Base-by-base conservation (phyloP, 2,797 vertebrate species). In the Notoglanidium macrostoma region DNA sequence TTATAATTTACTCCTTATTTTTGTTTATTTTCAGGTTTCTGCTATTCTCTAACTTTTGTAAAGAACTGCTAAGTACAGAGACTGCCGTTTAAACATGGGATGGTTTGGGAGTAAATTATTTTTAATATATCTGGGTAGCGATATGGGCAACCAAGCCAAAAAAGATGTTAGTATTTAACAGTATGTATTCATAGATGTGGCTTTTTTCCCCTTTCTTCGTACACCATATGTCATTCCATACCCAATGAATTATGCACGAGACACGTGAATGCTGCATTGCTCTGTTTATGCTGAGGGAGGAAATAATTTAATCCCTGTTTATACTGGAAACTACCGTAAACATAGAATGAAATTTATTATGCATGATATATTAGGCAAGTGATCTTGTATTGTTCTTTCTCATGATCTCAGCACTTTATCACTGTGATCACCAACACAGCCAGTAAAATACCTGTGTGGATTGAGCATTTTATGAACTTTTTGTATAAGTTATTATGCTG, bases 201-300 rank as follows among this genome's bases (percentile, higher is more conserved):
- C 15, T 81, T 77, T 26, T 44, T 54, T 65, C 46, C 46, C 46
- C 40, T 46, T 0, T 86, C 26, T 73, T 51, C 49, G 5, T 46
- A 54, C 65, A 49, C 51, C 51, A 73, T 83, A 82, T 73, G 80
- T 76, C 11, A 15, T 87, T 77, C 23, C 61, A 57, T 87, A n/a
- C 54, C 65, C 54, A 32, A n/a, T 77, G 40, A 87, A 87, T 76
- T 83, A 83, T 83, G 86, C 55, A 83, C 29, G 61, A 65, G 26
- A 83, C 26, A 87, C 49, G 65, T 83, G 68, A 83, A 83, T 10
- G 79, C 40, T 63, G n/a, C 23, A 17, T 46, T 81, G 79, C 79
- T 74, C 49, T 83, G 17, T 35, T 74, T 19, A 63, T 40, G 21
- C n/a, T 59, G 9, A 23, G 23, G 76, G 15, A 70, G 23, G 17